Base-by-base conservation (phyloP, 2,113 vertebrate genomes). In the Strigops habroptila region DNA sequence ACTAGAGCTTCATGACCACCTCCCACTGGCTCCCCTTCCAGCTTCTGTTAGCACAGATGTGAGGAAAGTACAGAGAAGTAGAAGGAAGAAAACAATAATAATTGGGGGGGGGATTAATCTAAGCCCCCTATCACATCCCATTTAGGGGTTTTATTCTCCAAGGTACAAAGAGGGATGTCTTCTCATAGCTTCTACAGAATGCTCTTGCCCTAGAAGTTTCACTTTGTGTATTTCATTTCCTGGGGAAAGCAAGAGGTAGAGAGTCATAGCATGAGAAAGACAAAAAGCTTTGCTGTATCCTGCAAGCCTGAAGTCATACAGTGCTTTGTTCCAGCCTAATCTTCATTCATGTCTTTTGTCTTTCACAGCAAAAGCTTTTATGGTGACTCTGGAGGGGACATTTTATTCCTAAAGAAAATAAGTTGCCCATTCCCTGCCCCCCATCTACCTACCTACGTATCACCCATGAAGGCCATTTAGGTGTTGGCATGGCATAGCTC, bases 91-190 rank as follows among this genome's bases (percentile, higher is more conserved):
- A 78, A 25, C 1, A 43, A 12, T 15, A 49, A 37, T 21, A n/a
- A 44, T 14, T n/a, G 2, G 12, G 31, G 30, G 19, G 2, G 2
- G 2, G 7, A 9, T 3, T 24, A 49, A 37, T 39, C 13, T 46
- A 89, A 62, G 14, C 7, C 23, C 44, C 8, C 7, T 74, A 22
- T 46, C 28, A 39, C 9, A 65, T 37, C 15, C 7, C 9, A 70
- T 41, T 21, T 30, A 68, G 14, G 22, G n/a, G 64, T 39, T 11
- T 65, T 57, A 51, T 33, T 48, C 23, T 49, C 24, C 21, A 10
- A 39, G 22, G 18, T 0, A 39, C 28, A 46, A 12, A 74, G 21
- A 17, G 71, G 27, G 7, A 19, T 60, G 41, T 44, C 19, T 13
- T 91, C 49, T 64, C 49, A 39, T 3, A 77, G 16, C 39, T 80